These are phyloP conservation scores for Sinocyclocheilus grahami DNA, from an alignment of 2,113 vertebrate genomes.

Conservation along the genomic window DNA sequence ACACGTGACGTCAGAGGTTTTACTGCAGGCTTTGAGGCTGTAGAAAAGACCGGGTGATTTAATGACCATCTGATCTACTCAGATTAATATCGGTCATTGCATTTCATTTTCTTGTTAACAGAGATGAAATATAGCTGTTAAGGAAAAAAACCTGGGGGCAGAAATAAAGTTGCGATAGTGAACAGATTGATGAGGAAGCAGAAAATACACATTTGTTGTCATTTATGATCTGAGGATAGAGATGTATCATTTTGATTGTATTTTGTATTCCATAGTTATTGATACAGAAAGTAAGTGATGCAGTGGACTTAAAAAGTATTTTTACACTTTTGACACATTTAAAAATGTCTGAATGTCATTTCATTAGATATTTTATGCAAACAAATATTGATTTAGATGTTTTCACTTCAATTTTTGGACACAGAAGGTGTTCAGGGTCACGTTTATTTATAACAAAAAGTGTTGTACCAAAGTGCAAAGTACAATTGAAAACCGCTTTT, in stretches of 20 bases:
- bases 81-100: background rate
- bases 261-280: background rate
- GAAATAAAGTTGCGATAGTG: background rate
- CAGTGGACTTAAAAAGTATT: background rate
- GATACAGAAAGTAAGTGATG: background rate
- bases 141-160: too few relatives aligned
- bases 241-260: background rate
- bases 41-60: background rate
- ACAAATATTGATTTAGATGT: too few relatives aligned
- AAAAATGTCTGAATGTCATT: too few relatives aligned
- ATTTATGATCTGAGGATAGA: background rate
- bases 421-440: too few relatives aligned
- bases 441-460: too few relatives aligned
- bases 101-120: background rate
- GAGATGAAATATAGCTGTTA: background rate
- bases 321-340: background rate
- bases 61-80: background rate
- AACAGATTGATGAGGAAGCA: background rate
- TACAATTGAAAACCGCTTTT: too few relatives aligned
- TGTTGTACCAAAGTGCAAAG: too few relatives aligned
- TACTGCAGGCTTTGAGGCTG: background rate
- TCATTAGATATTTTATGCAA: too few relatives aligned
- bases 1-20: conserved; percentile 28
- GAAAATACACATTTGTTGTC: background rate
- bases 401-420: too few relatives aligned